These are phyloP conservation scores for Brachynemurus nebulosus DNA, from an alignment of 2,888 invertebrate species.

Conservation along the genomic window DNA sequence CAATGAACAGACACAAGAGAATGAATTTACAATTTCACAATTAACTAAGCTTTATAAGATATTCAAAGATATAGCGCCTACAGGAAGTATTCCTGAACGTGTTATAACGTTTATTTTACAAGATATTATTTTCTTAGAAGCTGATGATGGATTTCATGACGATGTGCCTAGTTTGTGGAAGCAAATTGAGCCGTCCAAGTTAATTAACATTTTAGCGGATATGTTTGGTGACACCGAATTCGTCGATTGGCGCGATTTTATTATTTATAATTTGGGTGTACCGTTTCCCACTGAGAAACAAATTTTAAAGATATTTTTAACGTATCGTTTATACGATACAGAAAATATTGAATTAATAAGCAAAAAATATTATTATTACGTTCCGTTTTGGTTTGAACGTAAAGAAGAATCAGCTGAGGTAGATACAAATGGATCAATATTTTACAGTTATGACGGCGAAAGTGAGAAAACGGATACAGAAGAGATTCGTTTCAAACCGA, in stretches of 20 bases:
- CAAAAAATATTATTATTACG: constrained; percentile 26
- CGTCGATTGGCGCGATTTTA: constrained; percentile 52
- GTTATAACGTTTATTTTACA: constrained; percentile 31
- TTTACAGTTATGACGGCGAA: no score
- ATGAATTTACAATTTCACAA: constrained; percentile 25
- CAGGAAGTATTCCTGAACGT: constrained; percentile 28
- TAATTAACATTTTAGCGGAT: constrained; percentile 25
- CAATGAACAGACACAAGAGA: constrained; percentile 16
- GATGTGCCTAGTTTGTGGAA: constrained; percentile 29
- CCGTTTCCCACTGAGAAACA: constrained; percentile 40
- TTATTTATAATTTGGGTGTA: constrained; percentile 43
- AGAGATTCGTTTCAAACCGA: constrained; percentile 20
- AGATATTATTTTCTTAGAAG: constrained; percentile 28
- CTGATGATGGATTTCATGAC: constrained; percentile 23
- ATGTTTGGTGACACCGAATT: constrained; percentile 41
- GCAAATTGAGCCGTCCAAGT: constrained; percentile 22
- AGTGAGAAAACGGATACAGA: constrained; percentile 15
- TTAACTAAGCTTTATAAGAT: constrained; percentile 24
- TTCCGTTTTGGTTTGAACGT: constrained; percentile 32
- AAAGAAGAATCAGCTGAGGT: background rate
- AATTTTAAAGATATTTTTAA: constrained; percentile 35
- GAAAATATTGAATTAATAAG: constrained; percentile 27
- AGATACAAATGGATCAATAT: no score
- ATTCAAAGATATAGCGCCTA: constrained; percentile 29
- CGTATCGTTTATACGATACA: constrained; percentile 36